These are phyloP conservation scores for Tetragnatha versicolor DNA, from an alignment of 1,140 invertebrate species.

Conservation along the genomic window DNA sequence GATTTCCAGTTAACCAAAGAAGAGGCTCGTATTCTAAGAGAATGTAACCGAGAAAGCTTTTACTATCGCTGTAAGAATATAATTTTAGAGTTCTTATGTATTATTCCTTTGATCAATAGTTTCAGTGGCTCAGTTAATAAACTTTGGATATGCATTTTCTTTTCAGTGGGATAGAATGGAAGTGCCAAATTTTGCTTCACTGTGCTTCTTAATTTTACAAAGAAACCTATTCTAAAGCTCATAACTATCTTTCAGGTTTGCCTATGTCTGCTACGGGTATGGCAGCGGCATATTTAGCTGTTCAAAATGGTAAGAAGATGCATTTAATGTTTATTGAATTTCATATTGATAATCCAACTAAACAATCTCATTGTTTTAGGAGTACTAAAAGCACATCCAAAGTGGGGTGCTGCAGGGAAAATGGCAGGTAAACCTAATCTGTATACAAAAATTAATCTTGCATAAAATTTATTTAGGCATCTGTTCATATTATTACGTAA, in stretches of 20 bases:
- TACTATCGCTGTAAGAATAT: constrained; percentile 39
- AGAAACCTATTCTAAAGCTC: too few species aligned
- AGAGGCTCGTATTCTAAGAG: neutral
- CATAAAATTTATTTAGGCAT: too few species aligned
- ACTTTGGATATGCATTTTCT: too few species aligned
- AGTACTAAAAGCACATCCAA: constrained; percentile 26
- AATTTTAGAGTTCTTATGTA: too few species aligned
- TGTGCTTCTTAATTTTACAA: neutral
- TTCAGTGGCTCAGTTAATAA: too few species aligned
- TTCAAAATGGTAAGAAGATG: constrained; percentile 9
- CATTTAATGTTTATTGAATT: neutral
- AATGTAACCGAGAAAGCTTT: constrained; percentile 39
- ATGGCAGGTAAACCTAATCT: constrained; percentile 26
- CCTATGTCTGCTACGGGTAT: constrained; percentile 25
- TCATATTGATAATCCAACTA: neutral
- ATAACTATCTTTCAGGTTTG: constrained; percentile 6
- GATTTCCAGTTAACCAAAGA: neutral
- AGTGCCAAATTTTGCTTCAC: too few species aligned
- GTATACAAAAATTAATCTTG: neutral
- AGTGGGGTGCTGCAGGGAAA: constrained; percentile 14
- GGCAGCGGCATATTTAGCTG: constrained; percentile 10
- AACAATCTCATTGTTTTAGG: neutral
- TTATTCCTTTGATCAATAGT: too few species aligned
- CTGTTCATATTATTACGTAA: too few species aligned
- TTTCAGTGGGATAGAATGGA: too few species aligned